These are phyloP conservation scores for Ceratina japonica DNA, from an alignment of 1,140 invertebrate genomes.

Conservation along the genomic window DNA sequence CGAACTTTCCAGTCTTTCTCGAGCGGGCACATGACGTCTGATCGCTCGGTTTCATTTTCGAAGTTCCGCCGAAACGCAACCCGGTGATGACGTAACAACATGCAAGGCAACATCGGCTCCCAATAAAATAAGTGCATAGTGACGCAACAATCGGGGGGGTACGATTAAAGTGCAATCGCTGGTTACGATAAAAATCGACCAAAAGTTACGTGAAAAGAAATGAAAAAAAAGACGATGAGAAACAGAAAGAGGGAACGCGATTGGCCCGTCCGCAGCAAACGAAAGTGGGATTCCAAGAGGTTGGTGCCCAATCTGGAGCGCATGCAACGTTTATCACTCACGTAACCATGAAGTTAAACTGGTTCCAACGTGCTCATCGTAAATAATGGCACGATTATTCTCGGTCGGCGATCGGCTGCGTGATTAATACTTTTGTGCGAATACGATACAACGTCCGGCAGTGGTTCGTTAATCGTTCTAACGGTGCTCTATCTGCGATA, in stretches of 20 bases:
- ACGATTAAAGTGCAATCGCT: slow-evolving; percentile 26
- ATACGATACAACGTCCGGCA: slow-evolving; percentile 43
- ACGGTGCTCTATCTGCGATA: slow-evolving; percentile 60
- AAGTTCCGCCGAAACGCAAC: slow-evolving; percentile 7
- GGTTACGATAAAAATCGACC: slow-evolving; percentile 33
- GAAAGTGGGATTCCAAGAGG: slow-evolving; percentile 72
- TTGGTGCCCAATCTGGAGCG: slow-evolving; percentile 63
- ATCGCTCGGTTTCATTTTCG: not conserved
- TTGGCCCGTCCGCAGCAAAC: slow-evolving; percentile 55
- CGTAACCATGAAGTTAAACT: slow-evolving; percentile 67
- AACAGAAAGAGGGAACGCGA: slow-evolving; percentile 15
- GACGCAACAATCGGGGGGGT: slow-evolving; percentile 28
- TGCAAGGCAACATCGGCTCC: slow-evolving; percentile 14
- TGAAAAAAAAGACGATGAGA: not conserved
- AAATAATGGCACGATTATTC: slow-evolving; percentile 71
- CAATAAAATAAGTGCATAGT: slow-evolving; percentile 16
- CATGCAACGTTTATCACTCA: slow-evolving; percentile 69
- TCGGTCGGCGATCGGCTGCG: slow-evolving; percentile 63
- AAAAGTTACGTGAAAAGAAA: slow-evolving; percentile 29
- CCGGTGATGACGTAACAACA: not conserved
- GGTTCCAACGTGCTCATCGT: slow-evolving; percentile 68
- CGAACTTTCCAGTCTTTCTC: not conserved
- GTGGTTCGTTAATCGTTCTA: slow-evolving; percentile 59
- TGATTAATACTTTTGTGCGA: slow-evolving; percentile 71
- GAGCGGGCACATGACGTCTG: not conserved